Percentiles rank a stretch among this genome's conserved stretches.
phyloP scores from a whole-genome alignment of 2,797 vertebrate species.

The Poecile montanus region DNA sequence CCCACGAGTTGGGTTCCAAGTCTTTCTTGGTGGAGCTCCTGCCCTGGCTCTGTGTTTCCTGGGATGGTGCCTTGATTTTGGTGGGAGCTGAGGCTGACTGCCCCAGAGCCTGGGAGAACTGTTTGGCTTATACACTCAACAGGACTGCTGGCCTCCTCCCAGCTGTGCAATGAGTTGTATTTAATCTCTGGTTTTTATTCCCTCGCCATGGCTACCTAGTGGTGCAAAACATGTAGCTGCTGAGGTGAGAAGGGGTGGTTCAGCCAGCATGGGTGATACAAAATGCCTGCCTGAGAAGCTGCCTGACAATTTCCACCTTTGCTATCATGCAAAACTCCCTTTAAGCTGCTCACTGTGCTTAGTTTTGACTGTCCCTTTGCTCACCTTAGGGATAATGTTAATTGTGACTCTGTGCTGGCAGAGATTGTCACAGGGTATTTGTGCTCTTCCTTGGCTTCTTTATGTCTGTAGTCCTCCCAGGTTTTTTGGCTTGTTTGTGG shows the following conservation, averaged over 20 bases:
- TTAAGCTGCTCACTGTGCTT: neutral
- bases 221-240: neutral
- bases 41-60: rapidly evolving
- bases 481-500: neutral
- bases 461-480: neutral
- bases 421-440: neutral
- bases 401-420: neutral
- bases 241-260: neutral
- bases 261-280: neutral
- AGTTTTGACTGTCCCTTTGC: neutral
- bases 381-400: neutral
- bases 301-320: neutral
- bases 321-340: neutral
- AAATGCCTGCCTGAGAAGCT: neutral
- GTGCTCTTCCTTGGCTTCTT: neutral
- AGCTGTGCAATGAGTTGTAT: neutral
- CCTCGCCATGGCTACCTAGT: neutral
- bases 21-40: neutral
- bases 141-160: neutral
- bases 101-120: neutral
- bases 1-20: neutral
- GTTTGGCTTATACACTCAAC: rapidly evolving
- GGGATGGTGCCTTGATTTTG: neutral
- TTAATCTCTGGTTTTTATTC: neutral
- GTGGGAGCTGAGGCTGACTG: rapidly evolving